A percentile compares a stretch with the other conserved stretches of the same genome.
These are phyloP conservation scores for Planiliza haematocheilus DNA, from an alignment of 2,113 vertebrate genomes.

Conservation along the genomic window DNA sequence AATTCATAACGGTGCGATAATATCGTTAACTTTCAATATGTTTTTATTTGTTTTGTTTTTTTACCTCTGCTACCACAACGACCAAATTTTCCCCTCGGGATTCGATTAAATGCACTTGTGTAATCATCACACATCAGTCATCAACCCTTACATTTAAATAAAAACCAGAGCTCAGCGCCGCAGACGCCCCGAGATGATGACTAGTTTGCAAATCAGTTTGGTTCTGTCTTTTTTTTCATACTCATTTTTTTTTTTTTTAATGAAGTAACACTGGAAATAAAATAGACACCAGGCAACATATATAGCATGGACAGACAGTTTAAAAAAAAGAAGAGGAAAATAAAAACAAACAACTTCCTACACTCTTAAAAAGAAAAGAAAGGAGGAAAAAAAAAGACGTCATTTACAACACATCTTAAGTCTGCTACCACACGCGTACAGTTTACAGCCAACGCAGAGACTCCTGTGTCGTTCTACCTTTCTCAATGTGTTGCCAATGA, in stretches of 20 bases:
- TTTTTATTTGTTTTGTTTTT: conserved; percentile 32
- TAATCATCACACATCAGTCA: conserved; percentile 29
- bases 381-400: neutral
- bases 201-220: conserved; percentile 18
- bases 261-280: conserved; percentile 62
- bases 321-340: conserved; percentile 42
- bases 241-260: too few species aligned
- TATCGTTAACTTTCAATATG: conserved; percentile 2
- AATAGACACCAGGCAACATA: conserved; percentile 59
- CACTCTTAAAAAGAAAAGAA: conserved; percentile 27
- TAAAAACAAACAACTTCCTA: conserved; percentile 25
- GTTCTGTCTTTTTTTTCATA: conserved; percentile 51
- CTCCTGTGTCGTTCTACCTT: conserved; percentile 11
- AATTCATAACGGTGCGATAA: conserved; percentile 10
- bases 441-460: too few species aligned
- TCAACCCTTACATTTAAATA: neutral
- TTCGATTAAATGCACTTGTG: conserved; percentile 42
- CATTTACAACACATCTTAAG: conserved; percentile 48
- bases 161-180: neutral
- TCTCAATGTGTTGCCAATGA: conserved; percentile 46
- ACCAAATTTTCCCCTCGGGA: conserved; percentile 1
- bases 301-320: conserved; percentile 54
- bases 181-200: neutral
- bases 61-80: conserved; percentile 36
- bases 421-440: conserved; percentile 16